Conservation (phyloP, 2,113 vertebrate genomes). For the Channa argus region DNA sequence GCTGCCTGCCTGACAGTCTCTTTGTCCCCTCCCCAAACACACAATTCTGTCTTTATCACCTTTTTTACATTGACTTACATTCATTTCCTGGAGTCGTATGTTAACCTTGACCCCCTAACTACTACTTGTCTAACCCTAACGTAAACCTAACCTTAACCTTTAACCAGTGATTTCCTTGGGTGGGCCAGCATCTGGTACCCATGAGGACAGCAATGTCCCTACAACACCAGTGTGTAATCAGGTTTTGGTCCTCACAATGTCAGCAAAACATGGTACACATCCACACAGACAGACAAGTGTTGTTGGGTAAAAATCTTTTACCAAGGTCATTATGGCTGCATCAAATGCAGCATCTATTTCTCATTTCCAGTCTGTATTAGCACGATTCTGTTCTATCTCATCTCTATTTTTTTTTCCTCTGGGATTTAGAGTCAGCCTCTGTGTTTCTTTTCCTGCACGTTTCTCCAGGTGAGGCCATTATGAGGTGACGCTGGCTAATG, state of each 20-base stretch:
- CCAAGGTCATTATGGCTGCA: neutral
- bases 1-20: neutral
- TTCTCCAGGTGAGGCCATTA: neutral
- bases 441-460: neutral
- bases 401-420: neutral
- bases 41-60: neutral
- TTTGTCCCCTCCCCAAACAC: neutral
- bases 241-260: too few species aligned
- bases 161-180: too few species aligned
- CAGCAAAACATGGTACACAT: neutral
- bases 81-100: too few species aligned
- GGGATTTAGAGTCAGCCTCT: neutral
- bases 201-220: too few species aligned
- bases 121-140: too few species aligned
- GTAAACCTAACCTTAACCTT: too few species aligned
- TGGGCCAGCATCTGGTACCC: too few species aligned
- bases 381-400: neutral
- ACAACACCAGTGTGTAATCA: too few species aligned
- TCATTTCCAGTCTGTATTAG: neutral
- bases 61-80: too few species aligned
- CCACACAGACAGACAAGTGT: constrained; percentile 6
- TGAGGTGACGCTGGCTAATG: constrained; percentile 8
- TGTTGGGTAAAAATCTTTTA: neutral
- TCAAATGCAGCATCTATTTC: neutral
- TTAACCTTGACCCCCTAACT: too few species aligned